Evolutionary conservation across 1,140 invertebrate genomes (phyloP), one percentile per base, ranked within the genome.

Genomic region (Samia ricini): DNA sequence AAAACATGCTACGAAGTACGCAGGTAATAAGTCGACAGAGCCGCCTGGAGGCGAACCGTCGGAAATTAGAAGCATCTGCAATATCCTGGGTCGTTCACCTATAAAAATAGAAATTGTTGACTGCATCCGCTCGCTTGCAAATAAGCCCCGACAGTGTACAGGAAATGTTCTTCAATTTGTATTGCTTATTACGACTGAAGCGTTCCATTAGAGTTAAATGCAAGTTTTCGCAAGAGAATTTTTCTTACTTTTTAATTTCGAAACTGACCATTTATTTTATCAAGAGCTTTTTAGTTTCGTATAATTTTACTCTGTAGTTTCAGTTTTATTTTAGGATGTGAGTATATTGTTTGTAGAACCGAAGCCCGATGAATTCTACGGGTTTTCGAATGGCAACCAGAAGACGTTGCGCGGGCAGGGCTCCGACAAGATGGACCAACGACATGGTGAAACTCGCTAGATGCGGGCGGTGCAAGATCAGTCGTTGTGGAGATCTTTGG

Each of bases 31-130:
- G 20, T 52, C 22, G 20, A 52, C 51, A 22, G 51, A 52, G 2
- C 4, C 22, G 12, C 19, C 51, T 42, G 12, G 57, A 59, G 66
- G 68, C 55, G 68, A 50, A 56, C 60, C 56, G 60, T 60, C 76
- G 77, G 77, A 79, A 79, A 79, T 79, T 73, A 79, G 72, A 74
- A 76, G 67, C 70, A 69, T 78, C 70, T 76, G 74, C 69, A 79
- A 76, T 79, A 74, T 76, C 76, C 76, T 66, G 70, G 64, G 60
- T 67, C 67, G 66, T 74, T 76, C 65, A 74, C 66, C 72, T 68
- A 74, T 71, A 72, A 75, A 72, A 77, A 72, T 70, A 69, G 15
- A 42, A 42, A 42, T 42, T 42, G 15, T 42, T 42, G n/a, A 42
- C 33, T 42, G 10, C 33, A 15, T 42, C 15, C 33, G 33, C 4